Percentiles rank a stretch among this genome's conserved stretches.
phyloP scores from a whole-genome alignment of 2,797 vertebrate genomes.

The Australoheros facetus region DNA sequence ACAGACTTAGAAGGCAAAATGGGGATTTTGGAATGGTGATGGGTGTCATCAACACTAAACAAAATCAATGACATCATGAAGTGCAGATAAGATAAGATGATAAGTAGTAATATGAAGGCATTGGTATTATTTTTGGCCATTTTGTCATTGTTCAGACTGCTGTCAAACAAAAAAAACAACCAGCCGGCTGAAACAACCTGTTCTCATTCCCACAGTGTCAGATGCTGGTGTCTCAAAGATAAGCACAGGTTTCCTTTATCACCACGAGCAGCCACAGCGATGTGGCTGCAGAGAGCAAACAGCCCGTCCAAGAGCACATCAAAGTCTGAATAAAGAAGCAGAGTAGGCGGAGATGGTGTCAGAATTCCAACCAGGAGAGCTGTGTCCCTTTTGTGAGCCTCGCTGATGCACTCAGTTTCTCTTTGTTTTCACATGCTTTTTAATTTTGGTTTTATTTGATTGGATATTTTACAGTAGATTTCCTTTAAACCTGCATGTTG shows the following conservation, averaged over 20 bases:
- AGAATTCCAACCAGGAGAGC: too few relatives aligned
- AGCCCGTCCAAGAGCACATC: not conserved
- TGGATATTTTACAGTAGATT: too few relatives aligned
- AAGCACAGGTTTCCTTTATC: not conserved
- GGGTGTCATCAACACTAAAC: not conserved
- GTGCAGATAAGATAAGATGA: not conserved
- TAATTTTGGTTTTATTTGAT: too few relatives aligned
- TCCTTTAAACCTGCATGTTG: not conserved
- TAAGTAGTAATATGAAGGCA: not conserved
- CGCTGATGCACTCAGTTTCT: too few relatives aligned
- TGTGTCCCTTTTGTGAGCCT: too few relatives aligned
- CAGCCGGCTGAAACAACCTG: not conserved
- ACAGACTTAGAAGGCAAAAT: not conserved
- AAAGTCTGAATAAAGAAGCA: too few relatives aligned
- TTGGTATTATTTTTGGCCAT: not conserved
- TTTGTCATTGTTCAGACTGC: too few relatives aligned
- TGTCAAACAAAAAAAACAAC: not conserved
- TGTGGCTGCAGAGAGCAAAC: not conserved
- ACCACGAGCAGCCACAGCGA: not conserved
- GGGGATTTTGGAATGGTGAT: not conserved
- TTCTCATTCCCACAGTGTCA: not conserved
- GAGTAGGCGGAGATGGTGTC: too few relatives aligned
- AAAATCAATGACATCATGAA: not conserved
- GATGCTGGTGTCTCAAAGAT: not conserved
- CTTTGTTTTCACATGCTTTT: too few relatives aligned